These are phyloP conservation scores for Anastatus disparis DNA, from an alignment of 1,140 invertebrate species.

Conservation along the genomic window DNA sequence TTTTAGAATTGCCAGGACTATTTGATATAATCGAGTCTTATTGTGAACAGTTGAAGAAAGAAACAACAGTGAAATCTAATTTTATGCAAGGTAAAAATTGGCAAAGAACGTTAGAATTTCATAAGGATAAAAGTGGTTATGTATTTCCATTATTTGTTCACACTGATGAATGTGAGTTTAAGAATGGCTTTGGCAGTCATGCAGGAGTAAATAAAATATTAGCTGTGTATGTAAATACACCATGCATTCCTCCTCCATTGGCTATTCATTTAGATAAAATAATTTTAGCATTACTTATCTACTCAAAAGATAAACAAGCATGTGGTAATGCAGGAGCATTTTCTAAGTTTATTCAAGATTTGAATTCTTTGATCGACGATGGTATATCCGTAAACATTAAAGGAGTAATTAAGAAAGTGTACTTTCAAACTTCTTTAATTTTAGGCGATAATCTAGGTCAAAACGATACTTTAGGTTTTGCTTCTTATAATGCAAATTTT, in stretches of 20 bases:
- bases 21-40: too few relatives aligned
- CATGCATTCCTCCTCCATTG: conserved; percentile 29
- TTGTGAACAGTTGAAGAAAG: too few relatives aligned
- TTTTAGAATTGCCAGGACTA: too few relatives aligned
- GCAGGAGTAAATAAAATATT: conserved; percentile 32
- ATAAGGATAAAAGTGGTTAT: too few relatives aligned
- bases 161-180: conserved; percentile 42
- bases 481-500: too few relatives aligned
- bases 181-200: conserved; percentile 37
- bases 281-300: conserved; percentile 21
- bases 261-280: conserved; percentile 24
- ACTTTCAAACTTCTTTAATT: conserved; percentile 31
- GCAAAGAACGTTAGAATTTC: too few relatives aligned
- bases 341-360: conserved; percentile 32
- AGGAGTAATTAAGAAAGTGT: conserved; percentile 14
- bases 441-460: conserved; percentile 40
- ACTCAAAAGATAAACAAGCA: conserved; percentile 32
- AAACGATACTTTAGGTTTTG: conserved; percentile 36
- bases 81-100: too few relatives aligned
- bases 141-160: conserved; percentile 42
- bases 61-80: too few relatives aligned
- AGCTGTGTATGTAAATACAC: conserved; percentile 20
- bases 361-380: conserved; percentile 37
- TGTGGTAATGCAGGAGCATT: conserved; percentile 38
- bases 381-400: conserved; percentile 26